phyloP scores from a whole-genome alignment of 2,888 invertebrate species.

The Pyrocoelia pectoralis region DNA sequence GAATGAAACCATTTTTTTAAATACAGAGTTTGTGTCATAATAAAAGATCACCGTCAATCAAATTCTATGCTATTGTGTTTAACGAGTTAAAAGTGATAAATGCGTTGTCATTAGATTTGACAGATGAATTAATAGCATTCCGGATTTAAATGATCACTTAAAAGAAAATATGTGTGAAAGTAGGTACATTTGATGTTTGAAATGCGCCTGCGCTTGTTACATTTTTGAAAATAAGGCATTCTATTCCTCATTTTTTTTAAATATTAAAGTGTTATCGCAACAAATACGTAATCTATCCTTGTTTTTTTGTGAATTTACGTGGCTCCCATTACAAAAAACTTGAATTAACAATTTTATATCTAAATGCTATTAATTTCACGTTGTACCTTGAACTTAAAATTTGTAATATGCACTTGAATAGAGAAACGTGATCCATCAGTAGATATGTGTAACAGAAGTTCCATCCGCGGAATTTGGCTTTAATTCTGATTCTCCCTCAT shows the following conservation, averaged over 20 bases:
- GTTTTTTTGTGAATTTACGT: too few species aligned
- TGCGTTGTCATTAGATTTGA: constrained; percentile 23
- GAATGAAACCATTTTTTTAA: constrained; percentile 34
- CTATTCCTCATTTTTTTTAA: neutral
- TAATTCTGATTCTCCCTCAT: too few species aligned
- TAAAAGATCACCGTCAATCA: constrained; percentile 35
- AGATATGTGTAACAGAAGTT: too few species aligned
- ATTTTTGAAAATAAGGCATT: neutral
- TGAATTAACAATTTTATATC: too few species aligned
- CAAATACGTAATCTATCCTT: too few species aligned
- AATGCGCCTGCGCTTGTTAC: constrained; percentile 7
- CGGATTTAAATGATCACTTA: constrained; percentile 24
- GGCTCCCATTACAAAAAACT: too few species aligned
- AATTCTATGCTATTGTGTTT: constrained; percentile 15
- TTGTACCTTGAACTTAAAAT: too few species aligned
- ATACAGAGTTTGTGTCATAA: constrained; percentile 34
- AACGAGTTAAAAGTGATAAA: constrained; percentile 26
- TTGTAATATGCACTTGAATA: too few species aligned
- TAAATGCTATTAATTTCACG: too few species aligned
- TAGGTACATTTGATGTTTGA: neutral
- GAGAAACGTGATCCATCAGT: too few species aligned
- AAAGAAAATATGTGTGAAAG: constrained; percentile 7
- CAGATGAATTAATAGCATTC: constrained; percentile 30
- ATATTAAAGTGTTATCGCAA: too few species aligned
- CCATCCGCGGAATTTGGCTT: too few species aligned